Conservation (phyloP, 2,888 invertebrate species). For the Apotomis turbidana region DNA sequence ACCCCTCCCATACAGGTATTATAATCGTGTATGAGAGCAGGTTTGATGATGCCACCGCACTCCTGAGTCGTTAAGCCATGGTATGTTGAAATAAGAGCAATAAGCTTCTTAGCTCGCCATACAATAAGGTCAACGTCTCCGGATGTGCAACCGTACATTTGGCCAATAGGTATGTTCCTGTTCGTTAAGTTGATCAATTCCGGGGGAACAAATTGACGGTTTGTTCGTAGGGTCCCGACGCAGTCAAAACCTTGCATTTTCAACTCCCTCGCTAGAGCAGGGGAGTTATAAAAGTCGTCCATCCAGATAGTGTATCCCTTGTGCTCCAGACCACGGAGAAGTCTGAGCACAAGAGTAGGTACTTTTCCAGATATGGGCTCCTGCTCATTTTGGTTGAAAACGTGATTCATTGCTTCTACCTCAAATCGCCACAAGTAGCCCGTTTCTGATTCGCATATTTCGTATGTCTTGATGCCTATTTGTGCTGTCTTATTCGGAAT, state of each 20-base stretch:
- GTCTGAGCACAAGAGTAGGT: conserved; percentile 18
- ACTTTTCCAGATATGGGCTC: conserved; percentile 37
- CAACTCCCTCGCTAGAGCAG: conserved; percentile 44
- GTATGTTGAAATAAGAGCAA: conserved; percentile 20
- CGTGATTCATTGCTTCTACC: conserved; percentile 13
- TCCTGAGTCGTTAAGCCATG: conserved; percentile 11
- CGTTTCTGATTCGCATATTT: conserved; percentile 43
- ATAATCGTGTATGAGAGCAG: conserved; percentile 9
- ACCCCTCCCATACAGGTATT: conserved; percentile 17
- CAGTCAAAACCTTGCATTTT: conserved; percentile 46
- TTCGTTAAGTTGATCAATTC: conserved; percentile 10
- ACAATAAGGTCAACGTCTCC: conserved; percentile 12
- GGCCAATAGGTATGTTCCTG: conserved; percentile 9
- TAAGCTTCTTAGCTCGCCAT: conserved; percentile 5
- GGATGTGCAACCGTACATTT: conserved; percentile 10
- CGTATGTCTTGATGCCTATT: conserved; percentile 45
- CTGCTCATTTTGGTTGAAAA: conserved; percentile 14
- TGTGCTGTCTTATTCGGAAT: conserved; percentile 42
- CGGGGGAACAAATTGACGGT: conserved; percentile 45
- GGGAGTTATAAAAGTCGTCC: conserved; percentile 47
- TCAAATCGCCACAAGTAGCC: conserved; percentile 46
- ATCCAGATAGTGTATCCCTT: conserved; percentile 44
- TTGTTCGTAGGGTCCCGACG: conserved; percentile 46
- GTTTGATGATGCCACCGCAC: not conserved
- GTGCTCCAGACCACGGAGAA: conserved; percentile 40